A percentile compares a stretch with the other conserved stretches of the same genome.
These are phyloP conservation scores for Drosophila nr. perissopoda DNA, from an alignment of 2,888 invertebrate genomes.

Conservation along the genomic window DNA sequence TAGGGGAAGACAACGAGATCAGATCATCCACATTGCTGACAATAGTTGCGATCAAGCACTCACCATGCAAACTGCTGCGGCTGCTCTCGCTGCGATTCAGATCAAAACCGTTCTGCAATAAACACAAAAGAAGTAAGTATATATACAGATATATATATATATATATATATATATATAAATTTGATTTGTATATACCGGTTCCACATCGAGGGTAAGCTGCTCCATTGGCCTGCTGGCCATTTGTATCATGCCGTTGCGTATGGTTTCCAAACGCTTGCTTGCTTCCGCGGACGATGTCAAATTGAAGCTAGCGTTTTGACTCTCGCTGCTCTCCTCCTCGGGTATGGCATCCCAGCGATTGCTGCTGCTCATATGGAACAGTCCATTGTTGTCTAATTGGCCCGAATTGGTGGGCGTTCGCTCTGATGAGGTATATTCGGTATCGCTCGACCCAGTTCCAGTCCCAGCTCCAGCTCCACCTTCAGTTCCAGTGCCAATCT, in stretches of 20 bases:
- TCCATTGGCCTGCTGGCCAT: conserved; percentile 80
- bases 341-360: conserved; percentile 82
- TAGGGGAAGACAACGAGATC: conserved; percentile 3
- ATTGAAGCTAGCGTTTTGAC: conserved; percentile 74
- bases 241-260: conserved; percentile 82
- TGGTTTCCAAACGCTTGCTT: conserved; percentile 78
- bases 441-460: conserved; percentile 42
- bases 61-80: conserved; percentile 66
- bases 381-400: conserved; percentile 64
- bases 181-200: conserved; percentile 86
- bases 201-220: conserved; percentile 89
- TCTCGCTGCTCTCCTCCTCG: conserved; percentile 74
- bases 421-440: conserved; percentile 70
- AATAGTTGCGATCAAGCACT: conserved; percentile 54
- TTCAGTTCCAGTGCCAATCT: conserved; percentile 52
- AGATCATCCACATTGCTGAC: conserved; percentile 5
- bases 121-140: not conserved
- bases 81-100: conserved; percentile 76
- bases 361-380: conserved; percentile 68
- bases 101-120: conserved; percentile 87
- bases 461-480: conserved; percentile 21
- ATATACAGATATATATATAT: conserved; percentile 2
- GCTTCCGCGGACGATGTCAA: conserved; percentile 78
- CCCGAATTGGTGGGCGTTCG: conserved; percentile 78
- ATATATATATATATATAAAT: not conserved